Conservation (phyloP, 2,888 invertebrate species). For the Melolontha melolontha region DNA sequence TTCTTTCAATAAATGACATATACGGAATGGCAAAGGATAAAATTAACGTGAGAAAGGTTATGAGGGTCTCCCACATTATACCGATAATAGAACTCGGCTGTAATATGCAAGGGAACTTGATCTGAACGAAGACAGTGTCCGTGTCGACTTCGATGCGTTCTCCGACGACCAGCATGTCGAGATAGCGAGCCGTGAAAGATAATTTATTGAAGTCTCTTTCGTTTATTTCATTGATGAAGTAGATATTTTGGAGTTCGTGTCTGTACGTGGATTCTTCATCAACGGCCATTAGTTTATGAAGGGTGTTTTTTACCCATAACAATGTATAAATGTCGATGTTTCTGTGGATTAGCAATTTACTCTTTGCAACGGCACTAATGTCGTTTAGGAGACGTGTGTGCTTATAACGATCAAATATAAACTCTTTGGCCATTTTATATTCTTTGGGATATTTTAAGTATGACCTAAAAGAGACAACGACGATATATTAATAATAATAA, state of each 20-base stretch:
- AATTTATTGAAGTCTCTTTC: slow-evolving; percentile 38
- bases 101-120: slow-evolving; percentile 51
- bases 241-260: slow-evolving; percentile 44
- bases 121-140: slow-evolving; percentile 51
- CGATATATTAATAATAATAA: too few relatives aligned
- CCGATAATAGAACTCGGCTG: slow-evolving; percentile 52
- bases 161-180: slow-evolving; percentile 51
- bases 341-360: slow-evolving; percentile 8
- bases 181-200: slow-evolving; percentile 47
- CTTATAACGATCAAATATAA: slow-evolving; percentile 41
- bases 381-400: slow-evolving; percentile 9
- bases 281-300: slow-evolving; percentile 41
- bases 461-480: slow-evolving; percentile 12
- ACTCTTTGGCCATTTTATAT: slow-evolving; percentile 40
- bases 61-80: slow-evolving; percentile 48
- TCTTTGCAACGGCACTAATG: slow-evolving; percentile 31
- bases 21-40: slow-evolving; percentile 38
- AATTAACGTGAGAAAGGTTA: slow-evolving; percentile 43
- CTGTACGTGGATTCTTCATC: slow-evolving; percentile 40
- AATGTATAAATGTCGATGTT: slow-evolving; percentile 40
- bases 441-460: slow-evolving; percentile 46
- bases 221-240: slow-evolving; percentile 36
- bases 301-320: slow-evolving; percentile 43
- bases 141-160: slow-evolving; percentile 51
- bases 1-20: slow-evolving; percentile 24